Base-by-base conservation (phyloP, 1,140 invertebrate species). In the Agrypnia vestita region DNA sequence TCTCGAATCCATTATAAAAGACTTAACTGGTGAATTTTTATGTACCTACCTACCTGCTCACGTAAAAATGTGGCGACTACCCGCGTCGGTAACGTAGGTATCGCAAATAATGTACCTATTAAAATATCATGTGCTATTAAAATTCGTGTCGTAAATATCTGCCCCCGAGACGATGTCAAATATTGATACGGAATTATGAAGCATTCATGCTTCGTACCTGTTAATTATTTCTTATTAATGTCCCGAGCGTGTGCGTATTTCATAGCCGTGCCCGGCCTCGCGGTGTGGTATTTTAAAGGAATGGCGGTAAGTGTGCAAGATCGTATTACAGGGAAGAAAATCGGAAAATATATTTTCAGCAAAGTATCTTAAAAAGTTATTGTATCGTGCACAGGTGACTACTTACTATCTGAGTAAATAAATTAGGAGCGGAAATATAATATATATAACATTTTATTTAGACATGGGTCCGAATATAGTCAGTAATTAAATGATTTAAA, bases 211-310 rank as follows among this genome's bases (percentile, higher is more conserved):
- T 64, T 64, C 25, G 35, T 17, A 44, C 62, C 62, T 43, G 62
- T 13, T 64, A 35, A 64, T 64, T 64, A 64, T 44, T 35, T 67
- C 44, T 47, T 43, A 9, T 46, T 44, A 4, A 6, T 67, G 25
- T 46, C 62, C 12, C 13, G 35, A 15, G 17, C 59, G 17, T 56
- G 53, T 56, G 59, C 0, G 49, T 35, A 75, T 67, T 75, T 51
- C 55, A 80, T 55, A 80, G 61, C 78, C 72, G 72, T 80, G 43
- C 78, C 78, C 21, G 15, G 47, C 53, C 15, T 4, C 53, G 69
- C 59, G 67, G 67, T 80, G 62, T 76, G 74, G 79, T 71, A 80
- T 80, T 80, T 71, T 61, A 76, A 80, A 80, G 79, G 73, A 80
- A 74, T 62, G 56, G 56, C 59, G 53, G 73, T 51, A 80, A 80